Conservation (phyloP, 2,113 vertebrate genomes). For the Trachemys scripta region DNA sequence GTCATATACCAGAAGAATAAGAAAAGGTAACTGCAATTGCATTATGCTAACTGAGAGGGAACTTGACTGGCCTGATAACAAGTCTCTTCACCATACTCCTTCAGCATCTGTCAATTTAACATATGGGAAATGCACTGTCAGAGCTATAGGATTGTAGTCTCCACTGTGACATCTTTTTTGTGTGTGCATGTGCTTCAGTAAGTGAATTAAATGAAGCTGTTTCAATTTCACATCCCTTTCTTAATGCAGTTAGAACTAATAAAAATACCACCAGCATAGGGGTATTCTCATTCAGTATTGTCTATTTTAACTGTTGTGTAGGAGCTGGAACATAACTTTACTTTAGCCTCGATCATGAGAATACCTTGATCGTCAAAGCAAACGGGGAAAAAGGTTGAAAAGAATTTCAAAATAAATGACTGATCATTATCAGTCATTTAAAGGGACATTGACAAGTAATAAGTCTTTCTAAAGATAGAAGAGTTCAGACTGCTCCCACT, state of each 20-base stretch:
- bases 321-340: not conserved
- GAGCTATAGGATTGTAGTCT: not conserved
- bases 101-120: not conserved
- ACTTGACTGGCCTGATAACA: not conserved
- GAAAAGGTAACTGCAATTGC: slow-evolving; percentile 46
- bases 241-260: not conserved
- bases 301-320: not conserved
- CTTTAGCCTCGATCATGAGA: not conserved
- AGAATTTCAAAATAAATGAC: not conserved
- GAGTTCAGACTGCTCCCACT: not conserved
- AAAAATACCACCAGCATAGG: not conserved
- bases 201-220: not conserved
- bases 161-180: not conserved
- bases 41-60: not conserved
- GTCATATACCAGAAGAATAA: slow-evolving; percentile 16
- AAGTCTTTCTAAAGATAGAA: not conserved
- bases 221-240: not conserved
- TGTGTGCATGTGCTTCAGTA: not conserved
- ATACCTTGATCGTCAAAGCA: not conserved
- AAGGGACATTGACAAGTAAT: not conserved
- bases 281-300: not conserved
- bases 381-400: not conserved
- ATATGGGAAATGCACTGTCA: not conserved
- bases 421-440: not conserved
- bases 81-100: not conserved